Conservation (phyloP, 2,797 vertebrate species). For the Margarornis squamiger region DNA sequence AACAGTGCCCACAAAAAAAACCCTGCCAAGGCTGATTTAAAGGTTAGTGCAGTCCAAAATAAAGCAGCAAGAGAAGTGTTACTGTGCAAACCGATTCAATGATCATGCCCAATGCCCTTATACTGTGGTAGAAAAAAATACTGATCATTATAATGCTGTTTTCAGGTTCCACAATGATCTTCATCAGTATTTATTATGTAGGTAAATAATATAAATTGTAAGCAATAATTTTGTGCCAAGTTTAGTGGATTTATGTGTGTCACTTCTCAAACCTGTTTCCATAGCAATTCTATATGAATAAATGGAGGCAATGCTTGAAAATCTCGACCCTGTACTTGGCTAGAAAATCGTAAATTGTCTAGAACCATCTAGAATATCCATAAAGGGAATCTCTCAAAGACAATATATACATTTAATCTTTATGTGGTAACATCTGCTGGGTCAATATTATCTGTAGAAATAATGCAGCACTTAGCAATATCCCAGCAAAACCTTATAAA, state of each 20-base stretch:
- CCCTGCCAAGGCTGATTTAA: background rate
- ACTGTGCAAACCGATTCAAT: background rate
- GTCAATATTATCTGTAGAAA: background rate
- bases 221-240: background rate
- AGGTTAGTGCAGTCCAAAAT: background rate
- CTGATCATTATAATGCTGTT: background rate
- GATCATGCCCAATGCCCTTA: rapidly evolving
- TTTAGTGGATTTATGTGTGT: background rate
- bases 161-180: background rate
- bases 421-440: background rate
- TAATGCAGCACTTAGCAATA: background rate
- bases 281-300: conserved; percentile 39
- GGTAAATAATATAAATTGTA: background rate
- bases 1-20: background rate
- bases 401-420: background rate
- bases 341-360: background rate
- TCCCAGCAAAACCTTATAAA: background rate
- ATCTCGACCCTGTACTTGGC: background rate
- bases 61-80: background rate
- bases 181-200: background rate
- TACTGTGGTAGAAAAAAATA: background rate
- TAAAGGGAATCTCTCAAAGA: background rate
- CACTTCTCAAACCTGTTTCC: conserved; percentile 28
- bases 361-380: conserved; percentile 5
- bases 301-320: background rate